phyloP scores from a whole-genome alignment of 2,113 vertebrate genomes.

The Ammodytes dubius region DNA sequence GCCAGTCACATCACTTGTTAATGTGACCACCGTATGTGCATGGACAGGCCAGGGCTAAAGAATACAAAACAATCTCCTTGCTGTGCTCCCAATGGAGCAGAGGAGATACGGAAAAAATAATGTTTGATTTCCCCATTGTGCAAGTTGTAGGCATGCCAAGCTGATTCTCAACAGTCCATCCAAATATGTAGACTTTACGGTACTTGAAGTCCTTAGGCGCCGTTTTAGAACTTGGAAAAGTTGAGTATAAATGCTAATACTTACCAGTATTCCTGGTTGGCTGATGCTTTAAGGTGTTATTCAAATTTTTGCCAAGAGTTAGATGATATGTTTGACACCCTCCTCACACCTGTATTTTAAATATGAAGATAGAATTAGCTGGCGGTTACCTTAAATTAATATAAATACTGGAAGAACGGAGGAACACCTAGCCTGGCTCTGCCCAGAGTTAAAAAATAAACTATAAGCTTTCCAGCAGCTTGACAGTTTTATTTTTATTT shows the following conservation, averaged over 20 bases:
- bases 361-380: not conserved
- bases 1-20: conserved; percentile 51
- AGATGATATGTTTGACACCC: not conserved
- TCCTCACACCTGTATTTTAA: not conserved
- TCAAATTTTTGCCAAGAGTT: not conserved
- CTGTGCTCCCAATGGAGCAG: conserved; percentile 43
- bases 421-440: not conserved
- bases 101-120: conserved; percentile 62
- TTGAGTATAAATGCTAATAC: not conserved
- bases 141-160: conserved; percentile 47
- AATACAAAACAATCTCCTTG: conserved; percentile 33
- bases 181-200: conserved; percentile 24
- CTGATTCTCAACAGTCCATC: conserved; percentile 54
- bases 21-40: conserved; percentile 37
- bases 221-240: conserved; percentile 25
- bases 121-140: conserved; percentile 64
- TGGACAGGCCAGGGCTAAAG: not conserved
- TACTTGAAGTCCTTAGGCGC: conserved; percentile 11
- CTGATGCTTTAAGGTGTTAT: not conserved
- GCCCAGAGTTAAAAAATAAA: not conserved
- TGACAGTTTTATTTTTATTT: too few relatives aligned
- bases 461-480: too few relatives aligned
- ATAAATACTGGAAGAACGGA: not conserved
- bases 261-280: conserved; percentile 9
- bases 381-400: not conserved